A percentile compares a stretch with the other conserved stretches of the same genome.
phyloP scores from a whole-genome alignment of 2,113 vertebrate species.

The Ammodytes marinus region DNA sequence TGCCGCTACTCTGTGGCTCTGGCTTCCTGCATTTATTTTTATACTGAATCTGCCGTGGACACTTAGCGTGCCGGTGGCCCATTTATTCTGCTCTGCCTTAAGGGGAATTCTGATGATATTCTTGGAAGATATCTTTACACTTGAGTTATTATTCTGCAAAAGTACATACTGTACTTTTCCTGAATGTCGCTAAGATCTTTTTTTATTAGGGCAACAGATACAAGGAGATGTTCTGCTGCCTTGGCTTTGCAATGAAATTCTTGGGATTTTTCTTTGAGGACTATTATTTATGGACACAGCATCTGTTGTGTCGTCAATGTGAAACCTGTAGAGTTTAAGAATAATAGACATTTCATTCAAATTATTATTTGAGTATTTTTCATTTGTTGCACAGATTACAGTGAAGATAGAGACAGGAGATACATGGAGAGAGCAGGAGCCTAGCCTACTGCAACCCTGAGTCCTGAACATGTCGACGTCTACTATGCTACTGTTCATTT shows the following conservation, averaged over 20 bases:
- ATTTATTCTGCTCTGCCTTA: conserved; percentile 71
- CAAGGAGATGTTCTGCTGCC: background rate
- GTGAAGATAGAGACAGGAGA: background rate
- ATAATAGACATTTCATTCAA: background rate
- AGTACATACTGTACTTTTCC: conserved; percentile 73
- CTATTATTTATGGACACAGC: background rate
- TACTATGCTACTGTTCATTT: too few species aligned
- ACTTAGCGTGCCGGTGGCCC: conserved; percentile 78
- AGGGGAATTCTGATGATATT: conserved; percentile 71
- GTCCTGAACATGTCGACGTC: too few species aligned
- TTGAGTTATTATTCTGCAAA: conserved; percentile 71
- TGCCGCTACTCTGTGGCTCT: conserved; percentile 52
- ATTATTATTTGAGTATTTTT: background rate
- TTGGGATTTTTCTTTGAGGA: background rate
- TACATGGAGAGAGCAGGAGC: background rate
- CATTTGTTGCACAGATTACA: background rate
- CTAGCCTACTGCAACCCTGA: too few species aligned
- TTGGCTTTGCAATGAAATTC: background rate
- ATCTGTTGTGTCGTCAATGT: background rate
- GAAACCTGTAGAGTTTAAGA: background rate
- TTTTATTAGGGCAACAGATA: conserved; percentile 15
- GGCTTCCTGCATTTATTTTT: conserved; percentile 72
- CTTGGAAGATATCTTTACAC: conserved; percentile 66
- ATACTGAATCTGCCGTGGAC: conserved; percentile 67
- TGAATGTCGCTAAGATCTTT: conserved; percentile 54